phyloP scores from a whole-genome alignment of 2,797 vertebrate species.

The Amblyraja radiata region DNA sequence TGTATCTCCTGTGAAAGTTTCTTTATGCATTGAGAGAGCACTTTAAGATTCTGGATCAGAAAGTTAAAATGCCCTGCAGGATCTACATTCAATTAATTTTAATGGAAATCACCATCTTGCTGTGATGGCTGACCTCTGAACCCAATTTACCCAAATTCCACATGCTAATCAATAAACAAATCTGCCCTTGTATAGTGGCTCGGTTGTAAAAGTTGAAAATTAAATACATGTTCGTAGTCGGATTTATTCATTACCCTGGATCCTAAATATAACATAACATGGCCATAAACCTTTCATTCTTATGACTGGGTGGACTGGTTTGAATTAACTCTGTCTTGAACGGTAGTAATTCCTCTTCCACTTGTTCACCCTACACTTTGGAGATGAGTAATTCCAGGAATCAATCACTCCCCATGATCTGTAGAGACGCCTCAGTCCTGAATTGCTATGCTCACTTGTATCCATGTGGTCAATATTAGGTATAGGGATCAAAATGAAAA shows the following conservation, averaged over 20 bases:
- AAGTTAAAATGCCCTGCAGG: not conserved
- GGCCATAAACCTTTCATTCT: not conserved
- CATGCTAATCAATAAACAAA: not conserved
- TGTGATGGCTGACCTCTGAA: not conserved
- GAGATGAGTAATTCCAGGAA: slow-evolving; percentile 1
- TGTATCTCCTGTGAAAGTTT: not conserved
- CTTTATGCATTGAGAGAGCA: not conserved
- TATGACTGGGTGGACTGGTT: not conserved
- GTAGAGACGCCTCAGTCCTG: not conserved
- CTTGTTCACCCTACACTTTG: not conserved
- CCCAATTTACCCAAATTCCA: not conserved
- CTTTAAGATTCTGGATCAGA: not conserved
- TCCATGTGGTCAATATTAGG: slow-evolving; percentile 16
- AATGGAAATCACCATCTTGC: not conserved
- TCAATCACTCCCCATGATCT: not conserved
- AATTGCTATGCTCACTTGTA: not conserved
- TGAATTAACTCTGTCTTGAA: not conserved
- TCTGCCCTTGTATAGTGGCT: not conserved
- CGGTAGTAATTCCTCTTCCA: not conserved
- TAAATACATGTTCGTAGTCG: not conserved
- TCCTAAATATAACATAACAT: not conserved
- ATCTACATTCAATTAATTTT: slow-evolving; percentile 2
- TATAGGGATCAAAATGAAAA: slow-evolving; percentile 5
- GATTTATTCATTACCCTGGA: not conserved
- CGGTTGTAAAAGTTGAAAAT: not conserved